Percentiles rank a stretch among this genome's conserved stretches.
phyloP scores from a whole-genome alignment of 2,888 invertebrate genomes.

The Ochropleura leucogaster region DNA sequence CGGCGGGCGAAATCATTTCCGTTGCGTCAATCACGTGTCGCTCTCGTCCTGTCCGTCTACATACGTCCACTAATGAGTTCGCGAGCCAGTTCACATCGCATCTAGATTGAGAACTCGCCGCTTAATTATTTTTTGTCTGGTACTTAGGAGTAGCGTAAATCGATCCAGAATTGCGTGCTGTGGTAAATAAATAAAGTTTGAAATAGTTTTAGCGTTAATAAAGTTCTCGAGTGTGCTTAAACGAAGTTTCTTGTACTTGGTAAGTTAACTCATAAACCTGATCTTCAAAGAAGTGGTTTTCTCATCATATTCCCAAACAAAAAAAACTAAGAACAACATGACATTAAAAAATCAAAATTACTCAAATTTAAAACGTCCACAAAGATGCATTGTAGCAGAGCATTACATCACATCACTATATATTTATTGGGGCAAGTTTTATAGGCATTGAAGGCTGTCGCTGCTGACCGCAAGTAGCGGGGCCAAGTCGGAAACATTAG shows the following conservation, averaged over 20 bases:
- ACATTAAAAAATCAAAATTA: conserved; percentile 16
- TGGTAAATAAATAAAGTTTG: conserved; percentile 23
- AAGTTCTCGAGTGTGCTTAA: conserved; percentile 23
- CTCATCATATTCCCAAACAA: not conserved
- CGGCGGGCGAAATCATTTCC: conserved; percentile 88
- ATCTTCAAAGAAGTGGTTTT: not conserved
- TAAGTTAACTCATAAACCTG: not conserved
- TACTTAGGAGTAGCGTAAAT: conserved; percentile 24
- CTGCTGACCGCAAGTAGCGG: conserved; percentile 84
- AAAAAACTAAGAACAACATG: not conserved
- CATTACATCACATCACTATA: conserved; percentile 69
- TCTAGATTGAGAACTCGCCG: conserved; percentile 68
- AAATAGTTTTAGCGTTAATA: conserved; percentile 21
- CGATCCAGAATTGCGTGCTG: conserved; percentile 14
- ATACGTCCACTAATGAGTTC: conserved; percentile 86
- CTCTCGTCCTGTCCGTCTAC: conserved; percentile 75
- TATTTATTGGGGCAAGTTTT: conserved; percentile 79
- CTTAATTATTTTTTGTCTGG: conserved; percentile 62
- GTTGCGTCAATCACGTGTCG: conserved; percentile 87
- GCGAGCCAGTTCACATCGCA: conserved; percentile 74
- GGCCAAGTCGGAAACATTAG: conserved; percentile 89
- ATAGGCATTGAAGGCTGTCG: conserved; percentile 79
- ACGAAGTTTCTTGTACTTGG: conserved; percentile 10
- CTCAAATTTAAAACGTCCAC: conserved; percentile 27
- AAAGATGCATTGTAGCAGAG: conserved; percentile 43